Evolutionary conservation across 1,140 invertebrate species (phyloP).

Genomic region (Alviniconcha marisindica): DNA sequence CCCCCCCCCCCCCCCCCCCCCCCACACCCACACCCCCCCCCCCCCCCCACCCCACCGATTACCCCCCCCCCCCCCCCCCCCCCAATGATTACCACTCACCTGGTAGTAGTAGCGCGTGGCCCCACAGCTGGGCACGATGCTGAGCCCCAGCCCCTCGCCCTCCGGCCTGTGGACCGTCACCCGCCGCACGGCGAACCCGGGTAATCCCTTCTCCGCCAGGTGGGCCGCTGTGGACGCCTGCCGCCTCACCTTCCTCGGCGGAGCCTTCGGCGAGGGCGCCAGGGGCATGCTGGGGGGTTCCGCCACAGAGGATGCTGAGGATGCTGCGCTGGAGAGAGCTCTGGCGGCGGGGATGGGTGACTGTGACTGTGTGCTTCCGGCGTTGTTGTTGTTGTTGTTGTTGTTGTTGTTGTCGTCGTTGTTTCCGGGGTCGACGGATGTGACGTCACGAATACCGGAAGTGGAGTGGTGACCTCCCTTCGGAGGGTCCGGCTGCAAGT

Average conservation of each 20-base stretch:
- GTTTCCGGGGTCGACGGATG: neutral
- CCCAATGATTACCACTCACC: constrained; percentile 60
- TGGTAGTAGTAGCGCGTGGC: constrained; percentile 70
- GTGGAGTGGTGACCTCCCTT: neutral
- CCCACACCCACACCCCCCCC: neutral
- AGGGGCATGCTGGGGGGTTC: neutral
- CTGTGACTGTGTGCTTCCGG: too few relatives aligned
- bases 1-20: neutral
- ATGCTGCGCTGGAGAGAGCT: neutral
- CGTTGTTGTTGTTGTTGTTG: too few relatives aligned
- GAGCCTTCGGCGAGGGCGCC: constrained; percentile 38
- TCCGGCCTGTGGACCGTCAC: constrained; percentile 58
- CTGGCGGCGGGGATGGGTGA: too few relatives aligned
- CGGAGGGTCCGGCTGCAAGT: too few relatives aligned
- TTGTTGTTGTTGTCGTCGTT: too few relatives aligned
- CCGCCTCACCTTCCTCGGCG: constrained; percentile 25
- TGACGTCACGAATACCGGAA: neutral
- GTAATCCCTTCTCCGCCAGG: constrained; percentile 18
- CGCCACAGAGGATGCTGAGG: neutral
- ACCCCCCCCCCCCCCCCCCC: neutral
- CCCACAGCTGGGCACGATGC: constrained; percentile 72
- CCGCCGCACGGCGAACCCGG: constrained; percentile 55
- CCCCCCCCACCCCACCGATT: neutral
- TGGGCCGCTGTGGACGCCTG: neutral
- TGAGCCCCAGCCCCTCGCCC: constrained; percentile 66